A percentile compares a stretch with the other conserved stretches of the same genome.
Conservation (phyloP, 2,113 vertebrate species). For the Pimephales promelas region DNA sequence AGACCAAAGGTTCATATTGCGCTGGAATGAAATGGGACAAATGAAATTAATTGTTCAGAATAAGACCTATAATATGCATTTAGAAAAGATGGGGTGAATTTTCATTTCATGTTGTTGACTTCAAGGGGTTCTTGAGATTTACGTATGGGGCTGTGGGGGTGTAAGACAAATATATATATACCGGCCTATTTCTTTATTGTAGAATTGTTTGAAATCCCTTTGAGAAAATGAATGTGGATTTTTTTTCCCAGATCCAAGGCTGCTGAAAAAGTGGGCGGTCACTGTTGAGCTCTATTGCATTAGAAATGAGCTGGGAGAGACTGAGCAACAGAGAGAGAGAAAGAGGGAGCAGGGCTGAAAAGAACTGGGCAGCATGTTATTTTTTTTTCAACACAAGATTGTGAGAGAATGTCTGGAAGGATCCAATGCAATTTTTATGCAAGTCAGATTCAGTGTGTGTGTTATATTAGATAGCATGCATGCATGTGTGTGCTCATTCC, state of each 20-base stretch:
- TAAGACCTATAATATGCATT: no score
- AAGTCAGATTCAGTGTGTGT: constrained; percentile 18
- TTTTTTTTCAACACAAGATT: neutral
- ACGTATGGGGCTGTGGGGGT: neutral
- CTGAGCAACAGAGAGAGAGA: neutral
- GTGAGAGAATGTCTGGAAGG: neutral
- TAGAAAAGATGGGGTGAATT: no score
- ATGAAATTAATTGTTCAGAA: no score
- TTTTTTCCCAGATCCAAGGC: neutral
- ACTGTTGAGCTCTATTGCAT: constrained; percentile 21
- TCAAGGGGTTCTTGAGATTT: neutral
- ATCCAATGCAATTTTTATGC: constrained; percentile 22
- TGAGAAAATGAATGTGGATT: constrained; percentile 8
- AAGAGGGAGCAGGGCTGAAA: neutral
- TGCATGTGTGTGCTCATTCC: constrained; percentile 3
- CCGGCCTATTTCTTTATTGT: neutral
- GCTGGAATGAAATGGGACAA: no score
- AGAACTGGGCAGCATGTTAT: neutral
- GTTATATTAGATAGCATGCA: neutral
- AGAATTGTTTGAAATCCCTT: neutral
- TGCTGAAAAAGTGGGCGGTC: neutral
- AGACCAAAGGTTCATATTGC: no score
- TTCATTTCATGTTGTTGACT: no score
- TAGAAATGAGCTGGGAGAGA: constrained; percentile 23
- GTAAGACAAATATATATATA: neutral